Conservation (phyloP, 53 echinoderm and acorn worm genomes). For the Mesocentrotus franciscanus region DNA sequence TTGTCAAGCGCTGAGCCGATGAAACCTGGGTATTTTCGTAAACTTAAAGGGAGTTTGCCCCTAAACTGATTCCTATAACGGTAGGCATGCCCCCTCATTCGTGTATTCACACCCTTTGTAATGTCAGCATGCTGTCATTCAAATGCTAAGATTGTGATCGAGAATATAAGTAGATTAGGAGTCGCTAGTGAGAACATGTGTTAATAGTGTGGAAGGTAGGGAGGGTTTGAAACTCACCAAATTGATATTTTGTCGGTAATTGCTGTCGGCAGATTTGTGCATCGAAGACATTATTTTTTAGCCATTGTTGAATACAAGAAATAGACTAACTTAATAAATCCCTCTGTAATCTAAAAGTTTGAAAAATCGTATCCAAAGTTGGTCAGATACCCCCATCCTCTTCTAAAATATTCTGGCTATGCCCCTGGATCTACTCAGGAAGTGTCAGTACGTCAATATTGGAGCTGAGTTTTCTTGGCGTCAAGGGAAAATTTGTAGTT, state of each 20-base stretch:
- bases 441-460: slow-evolving; percentile 11
- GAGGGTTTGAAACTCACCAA: not conserved
- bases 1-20: slow-evolving; percentile 1
- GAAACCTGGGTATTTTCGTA: not conserved
- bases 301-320: too few species aligned
- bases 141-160: not conserved
- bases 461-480: not conserved
- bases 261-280: not conserved
- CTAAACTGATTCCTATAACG: not conserved
- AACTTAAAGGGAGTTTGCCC: not conserved
- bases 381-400: not conserved
- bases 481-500: slow-evolving; percentile 7
- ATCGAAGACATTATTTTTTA: too few species aligned
- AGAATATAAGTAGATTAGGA: not conserved
- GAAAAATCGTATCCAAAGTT: too few species aligned
- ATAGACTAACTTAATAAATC: too few species aligned
- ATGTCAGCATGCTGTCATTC: not conserved
- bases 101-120: not conserved
- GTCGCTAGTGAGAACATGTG: not conserved
- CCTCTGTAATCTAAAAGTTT: too few species aligned
- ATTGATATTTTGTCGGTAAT: not conserved
- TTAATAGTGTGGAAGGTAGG: not conserved
- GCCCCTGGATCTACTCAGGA: not conserved
- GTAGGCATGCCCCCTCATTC: not conserved
- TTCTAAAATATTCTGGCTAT: not conserved